Evolutionary conservation across 2,113 vertebrate genomes (phyloP).

Genomic region (Euleptes europaea): DNA sequence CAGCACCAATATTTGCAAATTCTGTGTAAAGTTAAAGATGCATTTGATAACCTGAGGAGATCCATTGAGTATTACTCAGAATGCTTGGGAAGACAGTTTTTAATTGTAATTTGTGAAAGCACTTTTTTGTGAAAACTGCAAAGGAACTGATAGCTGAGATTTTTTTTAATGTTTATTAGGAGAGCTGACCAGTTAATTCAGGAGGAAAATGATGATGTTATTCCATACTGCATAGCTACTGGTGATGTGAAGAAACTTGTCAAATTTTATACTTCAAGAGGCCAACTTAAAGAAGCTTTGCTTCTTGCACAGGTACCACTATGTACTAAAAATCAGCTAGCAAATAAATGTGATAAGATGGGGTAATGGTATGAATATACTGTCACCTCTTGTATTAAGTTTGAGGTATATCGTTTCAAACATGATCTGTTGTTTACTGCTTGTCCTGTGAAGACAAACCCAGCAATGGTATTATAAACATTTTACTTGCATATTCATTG

Average conservation of each 20-base stretch:
- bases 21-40: neutral
- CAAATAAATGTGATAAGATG: neutral
- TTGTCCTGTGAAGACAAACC: neutral
- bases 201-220: slow-evolving; percentile 92
- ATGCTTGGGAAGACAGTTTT: neutral
- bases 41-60: neutral
- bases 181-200: slow-evolving; percentile 95
- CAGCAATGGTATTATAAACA: neutral
- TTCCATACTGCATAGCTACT: slow-evolving; percentile 91
- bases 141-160: neutral
- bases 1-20: neutral
- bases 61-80: neutral
- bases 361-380: neutral
- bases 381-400: neutral
- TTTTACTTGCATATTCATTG: neutral
- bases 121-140: neutral
- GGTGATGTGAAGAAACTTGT: slow-evolving; percentile 92
- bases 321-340: accelerated
- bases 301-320: slow-evolving; percentile 89
- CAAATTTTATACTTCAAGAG: slow-evolving; percentile 89
- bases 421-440: neutral
- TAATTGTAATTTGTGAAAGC: neutral
- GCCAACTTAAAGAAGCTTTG: slow-evolving; percentile 91
- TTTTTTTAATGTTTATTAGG: slow-evolving; percentile 71
- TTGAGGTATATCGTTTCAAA: slow-evolving; percentile 15